Base-by-base conservation (phyloP, 37 sponge, comb jelly and placozoan species). In the Axinella damicornis region DNA sequence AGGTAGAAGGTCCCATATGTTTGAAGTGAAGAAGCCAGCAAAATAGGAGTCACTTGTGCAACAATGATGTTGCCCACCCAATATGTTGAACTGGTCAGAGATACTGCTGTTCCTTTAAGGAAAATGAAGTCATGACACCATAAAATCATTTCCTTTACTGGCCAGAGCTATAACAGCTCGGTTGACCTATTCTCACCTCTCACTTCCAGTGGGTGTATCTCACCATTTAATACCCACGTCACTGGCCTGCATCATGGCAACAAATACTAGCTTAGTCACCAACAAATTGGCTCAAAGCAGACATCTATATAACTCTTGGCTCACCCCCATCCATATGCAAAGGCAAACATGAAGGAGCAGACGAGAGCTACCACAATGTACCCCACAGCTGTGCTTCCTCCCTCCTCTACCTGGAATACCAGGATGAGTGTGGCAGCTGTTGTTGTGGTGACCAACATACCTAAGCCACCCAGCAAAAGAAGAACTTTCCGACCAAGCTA, bases 241-340 rank as follows among this genome's bases (percentile, higher is more conserved):
- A 58, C 62, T 6, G 86, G 79, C 54, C 86, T 85, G 60, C 13
- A 73, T 46, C 46, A 46, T 46, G 46, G 6, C 6, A 46, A 4
- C 4, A 22, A 81, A 14, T 28, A 25, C 30, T 9, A 53, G 14
- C 2, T 27, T 46, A 46, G 9, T 46, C n/a, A n/a, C n/a, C n/a
- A n/a, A n/a, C n/a, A n/a, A 20, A 73, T 16, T 40, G 25, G 27
- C 0, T 39, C 17, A 6, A 18, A 11, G 65, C n/a, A n/a, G n/a
- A 46, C 46, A 46, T 4, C 46, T 46, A 12, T 9, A 46, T 12
- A 46, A 46, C 46, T 46, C 46, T 46, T n/a, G n/a, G 46, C 88
- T 69, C 30, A 92, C 92, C 93, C 93, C 93, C 93, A 92, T 32
- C 86, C 41, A 65, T 79, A 89, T 19, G 93, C 93, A 84, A 92